Evolutionary conservation across 2,888 invertebrate genomes (phyloP), one percentile per base, ranked within the genome.

Genomic region (Beris chalybata): DNA sequence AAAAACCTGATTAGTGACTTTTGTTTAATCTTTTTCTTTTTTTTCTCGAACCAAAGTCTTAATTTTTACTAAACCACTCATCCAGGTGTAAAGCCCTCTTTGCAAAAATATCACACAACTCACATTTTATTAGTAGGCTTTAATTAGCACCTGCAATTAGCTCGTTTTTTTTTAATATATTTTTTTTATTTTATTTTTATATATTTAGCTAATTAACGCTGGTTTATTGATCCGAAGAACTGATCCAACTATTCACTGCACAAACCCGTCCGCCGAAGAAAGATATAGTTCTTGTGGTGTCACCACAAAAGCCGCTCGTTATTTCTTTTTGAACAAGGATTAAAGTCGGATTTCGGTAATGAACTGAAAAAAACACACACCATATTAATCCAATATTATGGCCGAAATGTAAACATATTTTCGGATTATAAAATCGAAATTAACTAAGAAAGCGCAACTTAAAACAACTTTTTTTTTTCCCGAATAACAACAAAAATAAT

Each of bases 121-220:
- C 59, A 59, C 54, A 53, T 52, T 29, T 38, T 63, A 57, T 45
- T 45, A 57, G 67, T 15, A 57, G 43, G 29, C 38, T 61, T 56
- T 64, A 65, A 68, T 65, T 68, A 68, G 57, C 65, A 68, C 65
- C 65, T 65, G 67, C 50, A 65, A 65, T 53, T 65, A 67, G 50
- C 57, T 61, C 48, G 61, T 63, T 57, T 67, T n/a, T n/a, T 54
- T 47, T 15, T 15, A 3, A 22, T 22, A 22, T 22, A 38, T 44
- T 53, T 65, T 57, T 56, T 45, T n/a, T n/a, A 9, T 50, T 65
- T 43, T 29, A 48, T 59, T 47, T 29, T 59, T 47, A 31, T 12
- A 6, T 12, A 59, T 22, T 59, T 48, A 45, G 30, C 53, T 15
- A 54, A 44, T 43, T 53, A 50, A 43, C 43, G 13, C 32, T 52